Evolutionary conservation across 2,888 invertebrate species (phyloP), one percentile per base, ranked within the genome.

Genomic region (Tachina grossa): DNA sequence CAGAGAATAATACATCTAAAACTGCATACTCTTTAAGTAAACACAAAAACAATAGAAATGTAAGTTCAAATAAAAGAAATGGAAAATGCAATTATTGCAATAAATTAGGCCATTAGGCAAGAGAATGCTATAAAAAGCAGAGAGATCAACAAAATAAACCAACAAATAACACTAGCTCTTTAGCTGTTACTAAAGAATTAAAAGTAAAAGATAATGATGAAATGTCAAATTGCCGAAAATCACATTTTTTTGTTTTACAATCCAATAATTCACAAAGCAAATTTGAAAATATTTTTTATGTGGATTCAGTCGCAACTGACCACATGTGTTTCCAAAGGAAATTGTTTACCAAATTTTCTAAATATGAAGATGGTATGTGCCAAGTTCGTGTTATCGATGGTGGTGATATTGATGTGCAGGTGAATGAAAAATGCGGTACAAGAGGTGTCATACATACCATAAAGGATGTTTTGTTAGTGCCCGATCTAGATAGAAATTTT

Each of bases 231-330:
- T 16, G 22, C 13, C 49, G 14, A 39, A 49, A 41, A 61, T 43
- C 49, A 75, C 45, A 53, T 65, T 75, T 63, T n/a, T 80, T 86
- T 61, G 55, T 72, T 19, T 31, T 86, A 49, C 75, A 77, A 31
- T 55, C 57, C 39, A 49, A 11, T n/a, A 43, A 51, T 19, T 39
- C 49, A 10, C 43, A 57, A 41, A 71, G 55, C 49, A 83, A 83
- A 76, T 51, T 76, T 16, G 49, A 68, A n/a, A 66, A 80, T 49
- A 19, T 78, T 53, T 85, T 87, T 84, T 84, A 85, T 77, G 76
- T 87, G 9, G 84, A 82, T 74, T 84, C 82, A 13, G 82, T 86
- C 43, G 87, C 88, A 1, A 88, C 86, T 22, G 84, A 87, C 63
- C 47, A 71, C 57, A 76, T 81, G n/a, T n/a, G n/a, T n/a, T n/a